Percentiles rank a stretch among this genome's conserved stretches.
phyloP scores from a whole-genome alignment of 2,113 vertebrate genomes.

The Semnopithecus entellus region DNA sequence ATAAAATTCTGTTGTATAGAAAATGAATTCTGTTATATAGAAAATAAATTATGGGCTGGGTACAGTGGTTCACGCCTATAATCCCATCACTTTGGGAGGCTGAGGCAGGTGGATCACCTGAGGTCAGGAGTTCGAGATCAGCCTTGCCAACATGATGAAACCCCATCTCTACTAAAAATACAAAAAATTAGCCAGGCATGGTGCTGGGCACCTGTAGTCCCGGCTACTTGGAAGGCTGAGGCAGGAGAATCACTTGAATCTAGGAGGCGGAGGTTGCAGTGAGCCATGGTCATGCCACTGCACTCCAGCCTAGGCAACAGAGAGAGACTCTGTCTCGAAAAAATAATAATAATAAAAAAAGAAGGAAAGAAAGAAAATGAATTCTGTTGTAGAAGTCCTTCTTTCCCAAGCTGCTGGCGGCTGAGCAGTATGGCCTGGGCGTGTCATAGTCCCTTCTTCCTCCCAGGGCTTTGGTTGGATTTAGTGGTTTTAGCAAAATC shows the following conservation, averaged over 20 bases:
- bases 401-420: neutral
- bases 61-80: no score
- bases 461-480: neutral
- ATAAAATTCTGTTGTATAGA: no score
- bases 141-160: no score
- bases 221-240: neutral
- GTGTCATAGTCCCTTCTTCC: neutral
- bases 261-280: neutral
- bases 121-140: no score
- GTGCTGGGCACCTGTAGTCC: neutral
- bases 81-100: no score
- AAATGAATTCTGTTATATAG: no score
- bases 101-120: no score
- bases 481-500: slow-evolving; percentile 4
- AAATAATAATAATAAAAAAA: neutral
- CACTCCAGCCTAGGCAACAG: neutral
- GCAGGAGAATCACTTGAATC: neutral
- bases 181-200: neutral
- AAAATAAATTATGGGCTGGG: no score
- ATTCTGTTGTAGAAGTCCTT: neutral
- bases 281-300: neutral
- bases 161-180: no score
- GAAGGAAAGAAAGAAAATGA: neutral
- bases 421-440: neutral
- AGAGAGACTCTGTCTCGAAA: neutral